Evolutionary conservation across 2,113 vertebrate genomes (phyloP), one percentile per base, ranked within the genome.

Genomic region (Orientallactaga bullata): DNA sequence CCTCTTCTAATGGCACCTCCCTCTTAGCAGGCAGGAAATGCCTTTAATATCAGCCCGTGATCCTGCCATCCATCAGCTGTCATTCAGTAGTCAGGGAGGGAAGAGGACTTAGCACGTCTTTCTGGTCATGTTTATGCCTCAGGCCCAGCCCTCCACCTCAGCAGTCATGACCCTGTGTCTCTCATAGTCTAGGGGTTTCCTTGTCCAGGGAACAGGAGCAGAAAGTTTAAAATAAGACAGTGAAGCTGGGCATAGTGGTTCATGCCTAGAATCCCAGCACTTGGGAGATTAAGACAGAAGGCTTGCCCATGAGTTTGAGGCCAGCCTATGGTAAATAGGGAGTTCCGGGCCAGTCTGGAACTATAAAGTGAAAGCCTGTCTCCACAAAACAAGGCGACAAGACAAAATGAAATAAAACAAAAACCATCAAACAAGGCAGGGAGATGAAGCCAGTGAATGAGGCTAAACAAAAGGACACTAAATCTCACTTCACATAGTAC

Each of bases 151-250:
- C 39, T 47, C 58, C 63, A 10, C 30, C 1, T 17, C 28, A 11
- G 68, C 20, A 47, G 71, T 35, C 60, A 37, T 32, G 4, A 12
- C 60, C 28, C 2, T 30, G 28, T 30, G 60, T 35, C 72, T 23
- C 0, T 4, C 3, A n/a, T 10, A 73, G 7, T 66, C 9, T 12
- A 2, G 30, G 12, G 28, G 2, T 5, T 35, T 21, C 21, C 2
- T 24, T n/a, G 39, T 12, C 35, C 10, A 5, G 4, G 1, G 2
- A 90, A 12, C 17, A 30, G 71, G 42, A 37, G 24, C 63, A 2
- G 10, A 16, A 1, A 18, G 17, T 28, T 81, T 80, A 60, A 37
- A 51, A 60, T 28, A 47, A 32, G 39, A 21, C 5, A 21, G 17
- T 20, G 7, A 24, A 16, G 24, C 8, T 15, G 5, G 55, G 4